phyloP scores from a whole-genome alignment of 2,888 invertebrate species.

The Pseudococcus longispinus region DNA sequence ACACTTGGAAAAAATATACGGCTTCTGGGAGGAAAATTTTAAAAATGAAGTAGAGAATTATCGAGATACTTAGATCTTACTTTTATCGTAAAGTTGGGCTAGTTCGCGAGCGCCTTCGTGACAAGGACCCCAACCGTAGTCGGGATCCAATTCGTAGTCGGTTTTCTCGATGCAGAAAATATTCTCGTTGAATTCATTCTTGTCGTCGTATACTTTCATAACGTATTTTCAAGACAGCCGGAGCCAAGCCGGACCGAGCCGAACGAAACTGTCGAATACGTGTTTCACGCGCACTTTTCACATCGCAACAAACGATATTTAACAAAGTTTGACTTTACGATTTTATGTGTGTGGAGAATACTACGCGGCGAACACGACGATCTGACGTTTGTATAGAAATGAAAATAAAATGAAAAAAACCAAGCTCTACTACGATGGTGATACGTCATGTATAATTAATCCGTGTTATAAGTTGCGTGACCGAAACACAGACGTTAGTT shows the following conservation, averaged over 20 bases:
- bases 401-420: neutral
- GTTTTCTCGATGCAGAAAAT: neutral
- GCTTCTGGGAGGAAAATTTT: neutral
- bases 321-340: neutral
- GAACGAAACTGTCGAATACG: neutral
- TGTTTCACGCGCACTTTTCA: conserved; percentile 3
- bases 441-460: conserved; percentile 40
- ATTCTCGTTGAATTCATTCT: neutral
- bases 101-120: conserved; percentile 30
- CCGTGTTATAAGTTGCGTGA: conserved; percentile 42
- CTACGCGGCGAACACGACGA: conserved; percentile 15
- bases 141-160: neutral
- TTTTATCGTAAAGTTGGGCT: conserved; percentile 36
- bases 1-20: neutral
- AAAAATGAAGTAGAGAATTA: neutral
- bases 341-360: neutral
- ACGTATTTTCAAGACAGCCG: neutral
- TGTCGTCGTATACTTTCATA: conserved; percentile 10
- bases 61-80: neutral
- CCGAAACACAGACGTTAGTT: conserved; percentile 30
- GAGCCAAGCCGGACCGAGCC: neutral
- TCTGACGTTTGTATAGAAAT: neutral
- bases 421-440: conserved; percentile 24
- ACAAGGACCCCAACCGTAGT: conserved; percentile 33
- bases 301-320: conserved; percentile 25